Percentiles rank a stretch among this genome's conserved stretches.
Evolutionary conservation across 2,888 invertebrate genomes (phyloP).

Genomic region (Furcula furcula): DNA sequence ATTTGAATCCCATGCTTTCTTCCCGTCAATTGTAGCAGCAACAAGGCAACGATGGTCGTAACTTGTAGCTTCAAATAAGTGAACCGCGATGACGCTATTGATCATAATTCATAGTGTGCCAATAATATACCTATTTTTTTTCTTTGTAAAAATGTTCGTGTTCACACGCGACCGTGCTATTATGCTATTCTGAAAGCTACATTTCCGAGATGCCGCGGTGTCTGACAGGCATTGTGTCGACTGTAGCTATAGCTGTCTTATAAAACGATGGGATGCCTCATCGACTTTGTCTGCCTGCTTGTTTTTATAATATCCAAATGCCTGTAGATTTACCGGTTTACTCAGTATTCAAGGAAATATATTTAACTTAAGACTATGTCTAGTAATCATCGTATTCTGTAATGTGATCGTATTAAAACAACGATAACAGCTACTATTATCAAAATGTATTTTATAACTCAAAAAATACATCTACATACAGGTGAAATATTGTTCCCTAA

Average conservation of each 20-base stretch:
- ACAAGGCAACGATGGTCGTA: conserved; percentile 16
- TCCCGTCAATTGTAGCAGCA: no score
- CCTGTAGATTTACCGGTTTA: no score
- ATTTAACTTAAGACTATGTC: no score
- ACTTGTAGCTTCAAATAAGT: conserved; percentile 30
- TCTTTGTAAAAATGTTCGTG: conserved; percentile 24
- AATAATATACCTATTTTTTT: conserved; percentile 32
- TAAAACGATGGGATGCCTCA: neutral
- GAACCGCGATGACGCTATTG: conserved; percentile 12
- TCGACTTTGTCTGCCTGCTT: conserved; percentile 1
- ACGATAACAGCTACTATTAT: no score
- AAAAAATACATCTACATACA: no score
- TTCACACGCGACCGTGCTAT: conserved; percentile 30
- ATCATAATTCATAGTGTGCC: conserved; percentile 13
- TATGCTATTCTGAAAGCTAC: conserved; percentile 35
- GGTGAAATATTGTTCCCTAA: no score
- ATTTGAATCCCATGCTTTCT: no score
- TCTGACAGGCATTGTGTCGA: conserved; percentile 47
- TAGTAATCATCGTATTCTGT: no score
- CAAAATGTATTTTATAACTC: no score
- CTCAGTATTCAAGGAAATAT: no score
- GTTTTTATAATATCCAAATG: neutral
- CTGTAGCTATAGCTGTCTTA: conserved; percentile 7
- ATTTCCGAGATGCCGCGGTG: conserved; percentile 34
- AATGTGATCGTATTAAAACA: no score